Conservation (phyloP, 2,888 invertebrate species). For the Hemaris fuciformis region DNA sequence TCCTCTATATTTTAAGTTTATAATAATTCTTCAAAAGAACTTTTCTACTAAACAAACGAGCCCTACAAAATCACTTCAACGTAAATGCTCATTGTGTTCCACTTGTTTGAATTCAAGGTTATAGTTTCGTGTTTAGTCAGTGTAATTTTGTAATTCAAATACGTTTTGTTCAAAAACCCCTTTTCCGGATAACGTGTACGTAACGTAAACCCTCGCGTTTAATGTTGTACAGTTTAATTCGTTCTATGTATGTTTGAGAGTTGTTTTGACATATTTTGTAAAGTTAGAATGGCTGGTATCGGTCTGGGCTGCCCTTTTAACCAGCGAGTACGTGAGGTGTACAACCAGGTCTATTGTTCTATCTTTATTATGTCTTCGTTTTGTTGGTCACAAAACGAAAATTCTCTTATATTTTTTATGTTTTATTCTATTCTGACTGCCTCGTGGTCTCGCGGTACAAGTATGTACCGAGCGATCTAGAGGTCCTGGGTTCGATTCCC, state of each 20-base stretch:
- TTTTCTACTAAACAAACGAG: not conserved
- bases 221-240: not conserved
- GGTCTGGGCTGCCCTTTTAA: too few species aligned
- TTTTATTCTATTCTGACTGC: too few species aligned
- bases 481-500: too few species aligned
- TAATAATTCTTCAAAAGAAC: not conserved
- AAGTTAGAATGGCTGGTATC: too few species aligned
- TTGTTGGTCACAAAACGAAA: too few species aligned
- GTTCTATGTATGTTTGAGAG: not conserved
- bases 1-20: too few species aligned
- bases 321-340: too few species aligned
- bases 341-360: too few species aligned
- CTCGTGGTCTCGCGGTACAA: too few species aligned
- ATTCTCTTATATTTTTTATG: too few species aligned
- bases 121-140: slow-evolving; percentile 4
- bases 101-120: slow-evolving; percentile 6
- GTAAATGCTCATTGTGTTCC: not conserved
- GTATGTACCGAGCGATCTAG: too few species aligned
- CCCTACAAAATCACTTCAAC: not conserved
- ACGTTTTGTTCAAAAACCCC: slow-evolving; percentile 9
- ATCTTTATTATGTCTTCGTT: too few species aligned
- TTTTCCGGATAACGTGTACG: not conserved
- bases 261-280: not conserved
- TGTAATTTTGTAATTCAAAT: slow-evolving; percentile 12
- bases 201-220: not conserved